A percentile compares a stretch with the other conserved stretches of the same genome.
Conservation (phyloP, 2,888 invertebrate genomes). For the Cataglyphis albicans region DNA sequence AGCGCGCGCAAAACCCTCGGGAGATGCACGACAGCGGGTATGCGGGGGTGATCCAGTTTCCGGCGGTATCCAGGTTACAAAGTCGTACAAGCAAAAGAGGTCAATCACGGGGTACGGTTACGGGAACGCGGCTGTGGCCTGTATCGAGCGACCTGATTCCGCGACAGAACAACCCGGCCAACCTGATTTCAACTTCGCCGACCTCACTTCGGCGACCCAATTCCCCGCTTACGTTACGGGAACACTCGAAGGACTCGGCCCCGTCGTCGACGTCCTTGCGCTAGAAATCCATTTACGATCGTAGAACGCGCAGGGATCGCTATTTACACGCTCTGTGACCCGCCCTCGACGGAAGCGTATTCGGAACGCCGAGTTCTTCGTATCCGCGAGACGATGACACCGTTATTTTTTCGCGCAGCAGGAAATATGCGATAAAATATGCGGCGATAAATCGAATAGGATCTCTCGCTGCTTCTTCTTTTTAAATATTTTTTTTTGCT, state of each 20-base stretch:
- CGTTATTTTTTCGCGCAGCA: neutral
- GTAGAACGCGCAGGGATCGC: neutral
- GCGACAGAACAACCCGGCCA: slow-evolving; percentile 79
- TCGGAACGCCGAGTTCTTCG: neutral
- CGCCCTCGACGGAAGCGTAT: neutral
- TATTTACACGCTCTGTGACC: neutral
- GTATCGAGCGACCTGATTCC: slow-evolving; percentile 85
- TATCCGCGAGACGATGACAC: neutral
- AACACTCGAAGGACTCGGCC: slow-evolving; percentile 53
- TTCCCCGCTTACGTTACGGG: slow-evolving; percentile 60
- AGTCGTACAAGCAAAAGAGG: slow-evolving; percentile 75
- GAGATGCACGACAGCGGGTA: neutral
- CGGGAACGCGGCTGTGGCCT: slow-evolving; percentile 75
- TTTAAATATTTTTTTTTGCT: neutral
- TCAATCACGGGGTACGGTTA: slow-evolving; percentile 70
- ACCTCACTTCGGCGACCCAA: slow-evolving; percentile 69
- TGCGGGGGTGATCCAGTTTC: slow-evolving; percentile 43
- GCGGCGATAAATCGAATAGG: neutral
- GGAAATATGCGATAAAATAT: neutral
- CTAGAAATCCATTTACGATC: slow-evolving; percentile 51
- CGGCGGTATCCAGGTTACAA: slow-evolving; percentile 79
- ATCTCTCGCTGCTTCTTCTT: neutral
- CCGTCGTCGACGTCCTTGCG: slow-evolving; percentile 53
- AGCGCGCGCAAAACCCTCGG: slow-evolving; percentile 9
- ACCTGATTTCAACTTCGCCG: slow-evolving; percentile 75